These are phyloP conservation scores for Drosophila lacteicornis DNA, from an alignment of 1,140 invertebrate species.

Conservation along the genomic window DNA sequence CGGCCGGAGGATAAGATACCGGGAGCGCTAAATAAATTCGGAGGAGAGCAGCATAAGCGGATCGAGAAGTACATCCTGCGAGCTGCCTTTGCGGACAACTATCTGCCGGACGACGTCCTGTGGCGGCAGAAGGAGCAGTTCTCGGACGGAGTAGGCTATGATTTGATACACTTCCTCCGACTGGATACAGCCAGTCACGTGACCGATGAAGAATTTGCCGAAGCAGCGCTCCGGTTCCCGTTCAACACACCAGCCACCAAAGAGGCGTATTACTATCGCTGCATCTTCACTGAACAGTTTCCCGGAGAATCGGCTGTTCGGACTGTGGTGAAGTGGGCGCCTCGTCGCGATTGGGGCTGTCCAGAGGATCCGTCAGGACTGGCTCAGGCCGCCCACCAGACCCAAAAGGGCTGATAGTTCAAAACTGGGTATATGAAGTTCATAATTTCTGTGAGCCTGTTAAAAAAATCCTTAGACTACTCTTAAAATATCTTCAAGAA, in stretches of 20 bases:
- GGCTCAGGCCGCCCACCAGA: conserved; percentile 79
- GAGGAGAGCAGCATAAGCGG: conserved; percentile 38
- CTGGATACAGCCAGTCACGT: conserved; percentile 88
- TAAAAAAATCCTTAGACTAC: neutral
- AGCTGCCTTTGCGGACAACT: conserved; percentile 89
- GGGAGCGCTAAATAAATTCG: conserved; percentile 86
- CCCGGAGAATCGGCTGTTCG: conserved; percentile 67
- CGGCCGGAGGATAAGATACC: conserved; percentile 89
- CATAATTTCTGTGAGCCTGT: neutral
- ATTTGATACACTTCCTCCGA: conserved; percentile 81
- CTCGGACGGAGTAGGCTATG: conserved; percentile 92
- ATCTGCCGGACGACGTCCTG: conserved; percentile 93
- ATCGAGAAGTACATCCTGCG: conserved; percentile 94
- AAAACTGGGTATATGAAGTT: neutral
- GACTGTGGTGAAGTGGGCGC: conserved; percentile 78
- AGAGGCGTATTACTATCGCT: conserved; percentile 93
- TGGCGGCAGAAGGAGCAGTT: conserved; percentile 97
- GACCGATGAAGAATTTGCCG: conserved; percentile 87
- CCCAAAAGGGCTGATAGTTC: conserved; percentile 52
- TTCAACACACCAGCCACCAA: conserved; percentile 91
- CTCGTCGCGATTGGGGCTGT: conserved; percentile 82
- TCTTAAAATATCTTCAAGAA: neutral
- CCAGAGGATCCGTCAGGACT: conserved; percentile 81
- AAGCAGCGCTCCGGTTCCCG: conserved; percentile 87
- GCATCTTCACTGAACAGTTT: conserved; percentile 77